These are phyloP conservation scores for Rhynchonema sp. DNA, from an alignment of 2,888 invertebrate species.

Conservation along the genomic window DNA sequence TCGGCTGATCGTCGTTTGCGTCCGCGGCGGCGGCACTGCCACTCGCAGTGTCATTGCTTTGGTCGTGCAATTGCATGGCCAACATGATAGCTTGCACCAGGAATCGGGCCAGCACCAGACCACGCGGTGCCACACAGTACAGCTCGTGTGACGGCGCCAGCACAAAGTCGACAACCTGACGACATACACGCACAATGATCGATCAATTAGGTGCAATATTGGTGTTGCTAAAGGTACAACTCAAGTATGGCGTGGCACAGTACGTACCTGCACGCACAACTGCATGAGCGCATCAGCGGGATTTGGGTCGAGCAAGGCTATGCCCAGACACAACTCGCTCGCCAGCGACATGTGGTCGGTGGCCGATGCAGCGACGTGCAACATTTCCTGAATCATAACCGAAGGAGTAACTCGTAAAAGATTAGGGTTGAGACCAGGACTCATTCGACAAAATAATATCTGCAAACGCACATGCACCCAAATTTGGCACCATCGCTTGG, in stretches of 20 bases:
- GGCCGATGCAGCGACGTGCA: constrained; percentile 9
- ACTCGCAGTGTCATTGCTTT: no score
- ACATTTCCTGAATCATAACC: constrained; percentile 10
- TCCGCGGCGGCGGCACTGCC: no score
- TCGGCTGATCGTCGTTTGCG: neutral
- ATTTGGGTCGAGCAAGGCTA: constrained; percentile 6
- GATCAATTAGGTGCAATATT: no score
- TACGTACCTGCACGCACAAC: neutral
- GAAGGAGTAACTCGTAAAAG: neutral
- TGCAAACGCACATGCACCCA: neutral
- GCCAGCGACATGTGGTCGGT: constrained; percentile 11
- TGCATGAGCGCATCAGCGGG: neutral
- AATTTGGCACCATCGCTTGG: constrained; percentile 4
- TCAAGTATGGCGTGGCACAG: no score
- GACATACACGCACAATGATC: no score
- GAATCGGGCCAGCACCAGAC: constrained; percentile 11
- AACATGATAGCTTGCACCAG: constrained; percentile 11
- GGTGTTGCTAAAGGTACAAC: no score
- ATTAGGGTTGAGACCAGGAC: neutral
- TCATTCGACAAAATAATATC: no score
- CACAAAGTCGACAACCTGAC: constrained; percentile 6
- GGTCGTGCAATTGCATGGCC: neutral
- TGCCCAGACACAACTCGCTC: constrained; percentile 12
- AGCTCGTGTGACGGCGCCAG: constrained; percentile 3
- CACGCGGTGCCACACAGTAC: constrained; percentile 8